Evolutionary conservation across 2,888 invertebrate genomes (phyloP), one percentile per base, ranked within the genome.

Genomic region (Drosophila recens): DNA sequence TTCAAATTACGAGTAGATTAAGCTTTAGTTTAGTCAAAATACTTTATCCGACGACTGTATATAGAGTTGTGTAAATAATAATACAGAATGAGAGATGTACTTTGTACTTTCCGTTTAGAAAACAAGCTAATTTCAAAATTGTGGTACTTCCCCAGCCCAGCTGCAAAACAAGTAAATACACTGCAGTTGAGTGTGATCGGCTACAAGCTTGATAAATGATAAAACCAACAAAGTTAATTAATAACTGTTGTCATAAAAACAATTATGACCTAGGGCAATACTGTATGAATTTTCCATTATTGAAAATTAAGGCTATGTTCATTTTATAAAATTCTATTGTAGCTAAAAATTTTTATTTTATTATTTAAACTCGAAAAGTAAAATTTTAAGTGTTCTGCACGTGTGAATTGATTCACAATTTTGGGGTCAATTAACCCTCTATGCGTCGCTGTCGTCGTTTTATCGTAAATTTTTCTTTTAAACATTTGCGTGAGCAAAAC

Each of bases 401-500:
- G 38, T 53, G 52, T 38, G 38, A 53, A 53, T 53, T 53, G 23
- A 40, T 40, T n/a, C 27, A 11, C 53, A 40, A 40, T 27, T 53
- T 27, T 2, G 53, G 40, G 53, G 53, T 40, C 53, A 38, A 40
- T 53, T 53, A 53, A 53, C 58, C 65, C 67, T 23, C 11, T 30
- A 10, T 13, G 65, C 11, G 72, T 82, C 72, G 68, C 67, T 72
- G 67, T 75, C 8, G 30, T 30, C 30, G 30, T 30, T 30, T 30
- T 73, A 70, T 65, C 58, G 49, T 63, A 54, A 33, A 33, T 49
- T 64, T 66, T 76, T 73, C 63, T 82, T 73, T 76, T 23, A n/a
- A 79, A 72, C 71, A 85, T 78, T 78, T 82, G 79, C 80, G 80
- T 78, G 76, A 67, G 71, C 27, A 54, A 27, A 40, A 30, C 17